These are phyloP conservation scores for Panthera uncia DNA, from an alignment of 2,113 vertebrate genomes.

Conservation along the genomic window DNA sequence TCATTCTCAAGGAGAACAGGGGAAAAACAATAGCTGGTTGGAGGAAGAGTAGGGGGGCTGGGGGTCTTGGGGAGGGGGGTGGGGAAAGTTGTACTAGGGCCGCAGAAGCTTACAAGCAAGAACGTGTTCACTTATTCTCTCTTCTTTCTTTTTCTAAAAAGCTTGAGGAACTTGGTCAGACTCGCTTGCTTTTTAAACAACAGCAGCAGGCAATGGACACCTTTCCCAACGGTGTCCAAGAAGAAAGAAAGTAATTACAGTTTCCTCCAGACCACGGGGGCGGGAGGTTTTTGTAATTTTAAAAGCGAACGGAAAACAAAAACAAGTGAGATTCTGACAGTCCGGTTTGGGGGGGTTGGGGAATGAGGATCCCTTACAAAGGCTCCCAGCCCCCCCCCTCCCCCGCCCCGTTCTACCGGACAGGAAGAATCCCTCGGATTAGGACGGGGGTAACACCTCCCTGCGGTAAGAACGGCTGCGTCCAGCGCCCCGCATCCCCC, in stretches of 20 bases:
- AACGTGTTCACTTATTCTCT: neutral
- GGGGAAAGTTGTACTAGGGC: neutral
- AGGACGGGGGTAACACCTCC: too few relatives aligned
- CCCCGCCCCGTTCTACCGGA: neutral
- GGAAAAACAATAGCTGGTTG: neutral
- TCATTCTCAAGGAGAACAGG: neutral
- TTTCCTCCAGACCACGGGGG: constrained; percentile 9
- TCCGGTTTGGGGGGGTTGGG: neutral
- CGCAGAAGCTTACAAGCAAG: neutral
- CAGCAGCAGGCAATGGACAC: neutral
- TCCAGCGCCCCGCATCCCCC: neutral
- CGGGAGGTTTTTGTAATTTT: constrained; percentile 29
- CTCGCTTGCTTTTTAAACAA: constrained; percentile 46
- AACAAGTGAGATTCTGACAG: neutral
- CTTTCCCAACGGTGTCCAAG: constrained; percentile 36
- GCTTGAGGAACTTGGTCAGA: constrained; percentile 52
- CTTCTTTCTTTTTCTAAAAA: neutral
- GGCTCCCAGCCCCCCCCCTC: neutral
- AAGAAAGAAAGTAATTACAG: constrained; percentile 55
- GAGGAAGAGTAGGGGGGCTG: neutral
- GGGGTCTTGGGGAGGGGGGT: neutral
- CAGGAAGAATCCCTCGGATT: neutral
- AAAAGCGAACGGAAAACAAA: neutral
- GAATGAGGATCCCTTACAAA: neutral
- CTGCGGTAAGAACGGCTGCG: neutral